Evolutionary conservation across 2,797 vertebrate species (phyloP).

Genomic region (Merluccius polli): DNA sequence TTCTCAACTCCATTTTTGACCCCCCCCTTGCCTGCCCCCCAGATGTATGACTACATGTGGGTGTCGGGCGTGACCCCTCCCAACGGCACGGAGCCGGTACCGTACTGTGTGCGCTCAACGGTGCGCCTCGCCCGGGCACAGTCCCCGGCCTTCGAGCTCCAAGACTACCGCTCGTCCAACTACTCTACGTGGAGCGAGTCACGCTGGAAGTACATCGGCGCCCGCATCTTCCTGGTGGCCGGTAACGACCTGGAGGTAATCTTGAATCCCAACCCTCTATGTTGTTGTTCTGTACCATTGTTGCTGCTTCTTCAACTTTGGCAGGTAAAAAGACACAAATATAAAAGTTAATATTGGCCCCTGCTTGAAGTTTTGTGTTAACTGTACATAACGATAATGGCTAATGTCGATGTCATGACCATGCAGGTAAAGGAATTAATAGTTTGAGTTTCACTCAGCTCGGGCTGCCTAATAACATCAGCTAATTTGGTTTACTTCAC

Average conservation of each 20-base stretch:
- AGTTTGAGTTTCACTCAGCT: no score
- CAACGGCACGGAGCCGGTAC: constrained; percentile 68
- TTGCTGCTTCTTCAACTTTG: no score
- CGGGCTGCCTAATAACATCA: no score
- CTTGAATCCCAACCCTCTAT: neutral
- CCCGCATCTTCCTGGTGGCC: constrained; percentile 88
- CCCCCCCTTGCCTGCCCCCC: neutral
- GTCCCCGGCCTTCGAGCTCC: constrained; percentile 84
- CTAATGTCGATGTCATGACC: neutral
- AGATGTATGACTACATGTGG: constrained; percentile 84
- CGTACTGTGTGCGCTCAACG: constrained; percentile 76
- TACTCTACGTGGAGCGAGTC: constrained; percentile 96
- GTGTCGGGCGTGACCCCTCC: constrained; percentile 74
- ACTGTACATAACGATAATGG: no score
- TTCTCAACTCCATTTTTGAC: neutral
- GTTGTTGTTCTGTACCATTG: neutral
- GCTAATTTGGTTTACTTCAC: neutral
- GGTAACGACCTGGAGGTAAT: constrained; percentile 88
- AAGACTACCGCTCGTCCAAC: constrained; percentile 75
- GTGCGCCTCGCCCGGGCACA: constrained; percentile 69
- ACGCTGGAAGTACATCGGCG: constrained; percentile 86
- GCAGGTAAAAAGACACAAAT: no score
- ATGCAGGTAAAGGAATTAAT: no score
- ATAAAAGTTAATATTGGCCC: no score
- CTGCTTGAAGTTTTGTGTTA: no score